Base-by-base conservation (phyloP, 1,140 invertebrate species). In the Drosophila neocordata region DNA sequence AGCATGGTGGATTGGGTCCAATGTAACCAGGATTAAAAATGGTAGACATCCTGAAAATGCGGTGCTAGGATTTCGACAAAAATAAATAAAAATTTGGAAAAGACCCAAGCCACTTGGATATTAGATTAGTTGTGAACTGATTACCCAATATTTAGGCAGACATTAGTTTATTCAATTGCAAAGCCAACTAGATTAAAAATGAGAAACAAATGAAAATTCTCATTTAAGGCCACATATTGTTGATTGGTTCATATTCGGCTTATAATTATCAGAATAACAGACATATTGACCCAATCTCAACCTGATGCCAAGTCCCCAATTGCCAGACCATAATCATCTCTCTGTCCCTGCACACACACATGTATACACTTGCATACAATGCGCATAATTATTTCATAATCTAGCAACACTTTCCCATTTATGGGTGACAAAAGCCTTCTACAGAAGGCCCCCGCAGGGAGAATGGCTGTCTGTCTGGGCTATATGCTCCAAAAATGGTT, bases 311-410 rank as follows among this genome's bases (percentile, higher is more conserved):
- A 48, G 41, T 48, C 41, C 13, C 41, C 41, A 44, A 44, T 44
- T 13, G 41, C 1, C 41, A 18, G 41, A 8, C 57, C 15, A 15
- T 9, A 31, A 6, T 18, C 12, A 51, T 51, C 31, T 27, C 5
- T n/a, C 20, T 27, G 8, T 9, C 15, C 34, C 48, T 15, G 7
- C 11, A n/a, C 44, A 48, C 59, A 15, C 51, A 4, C 63, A 27
- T 9, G 27, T 18, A 58, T 8, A 6, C 24, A 55, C 11, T 22
- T n/a, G 9, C 64, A 61, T 53, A 60, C 67, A 77, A 77, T 62
- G 63, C 59, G 63, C 66, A 88, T 87, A 79, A 87, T 88, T 87
- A 87, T 88, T 87, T 88, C 75, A 87, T 89, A 89, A 87, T 79
- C 72, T 75, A 64, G 52, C 79, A 77, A 87, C 83, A 87, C 83